Base-by-base conservation (phyloP, 2,797 vertebrate species). In the Alosa sapidissima region DNA sequence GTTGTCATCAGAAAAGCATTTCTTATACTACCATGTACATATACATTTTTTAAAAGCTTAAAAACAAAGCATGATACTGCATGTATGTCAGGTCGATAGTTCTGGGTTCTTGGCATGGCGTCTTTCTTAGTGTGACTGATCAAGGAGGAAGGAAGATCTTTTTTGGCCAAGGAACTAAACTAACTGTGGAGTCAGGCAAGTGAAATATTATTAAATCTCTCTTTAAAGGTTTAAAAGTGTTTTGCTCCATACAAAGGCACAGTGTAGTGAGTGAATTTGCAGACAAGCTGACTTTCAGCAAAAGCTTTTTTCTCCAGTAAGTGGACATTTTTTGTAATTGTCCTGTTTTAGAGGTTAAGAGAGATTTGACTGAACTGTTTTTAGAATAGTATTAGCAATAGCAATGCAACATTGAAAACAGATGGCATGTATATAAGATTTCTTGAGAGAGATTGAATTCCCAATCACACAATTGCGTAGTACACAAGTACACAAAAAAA, bases 111-210 rank as follows among this genome's bases (percentile, higher is more conserved):
- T 47, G 72, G 41, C 41, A 78, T 78, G 19, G 36, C 16, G 16
- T 78, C 36, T 78, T 47, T 47, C 72, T 47, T 21, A 21, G 89
- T 92, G 91, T 92, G 90, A 89, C 86, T 87, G 21, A 2, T 24
- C 72, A 78, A 36, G 88, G 84, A 82, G 55, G 28, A 45, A 0
- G 82, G 47, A 89, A 84, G 82, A 85, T 91, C 5, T 78, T 85
- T 83, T 91, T 92, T 82, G 55, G 87, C 51, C 62, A 68, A 83
- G 92, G 89, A 86, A 88, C 85, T 0, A 87, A 86, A 87, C 72
- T 92, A 2, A 84, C 4, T n/a, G 82, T 92, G 36, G n/a, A 91
- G 55, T 82, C 82, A 85, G 87, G 90, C 91, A 91, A 91, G 90
- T 86, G 55, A 19, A 21, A 68, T n/a, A 16, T 10, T 47, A 45